phyloP scores from a whole-genome alignment of 2,113 vertebrate genomes.

The Tragulus kanchil region DNA sequence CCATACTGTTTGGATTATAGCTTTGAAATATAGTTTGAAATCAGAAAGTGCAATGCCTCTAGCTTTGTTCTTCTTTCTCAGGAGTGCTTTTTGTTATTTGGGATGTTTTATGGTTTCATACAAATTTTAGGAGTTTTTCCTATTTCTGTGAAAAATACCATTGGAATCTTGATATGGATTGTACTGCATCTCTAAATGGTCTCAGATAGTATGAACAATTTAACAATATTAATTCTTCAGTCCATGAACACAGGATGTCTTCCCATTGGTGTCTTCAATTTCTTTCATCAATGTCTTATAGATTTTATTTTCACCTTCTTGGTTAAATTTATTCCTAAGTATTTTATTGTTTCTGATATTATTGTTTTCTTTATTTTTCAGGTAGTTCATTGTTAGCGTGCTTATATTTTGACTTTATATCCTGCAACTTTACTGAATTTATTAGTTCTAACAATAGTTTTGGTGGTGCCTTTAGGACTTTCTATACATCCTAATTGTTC shows the following conservation, averaged over 20 bases:
- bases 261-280: not conserved
- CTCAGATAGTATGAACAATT: not conserved
- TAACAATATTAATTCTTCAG: constrained; percentile 14
- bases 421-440: not conserved
- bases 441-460: not conserved
- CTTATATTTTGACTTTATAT: not conserved
- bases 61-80: not conserved
- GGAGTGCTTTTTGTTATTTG: not conserved
- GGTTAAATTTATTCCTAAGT: not conserved
- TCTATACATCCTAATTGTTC: not conserved
- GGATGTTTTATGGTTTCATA: not conserved
- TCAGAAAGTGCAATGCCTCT: not conserved
- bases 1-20: not conserved
- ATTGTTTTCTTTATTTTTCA: constrained; percentile 6
- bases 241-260: not conserved
- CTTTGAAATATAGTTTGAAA: not conserved
- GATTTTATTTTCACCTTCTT: not conserved
- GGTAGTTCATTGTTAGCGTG: not conserved
- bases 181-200: not conserved
- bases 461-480: not conserved
- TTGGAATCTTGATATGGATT: not conserved
- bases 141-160: not conserved
- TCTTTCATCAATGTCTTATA: not conserved
- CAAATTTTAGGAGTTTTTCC: not conserved
- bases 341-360: not conserved